phyloP scores from a whole-genome alignment of 2,797 vertebrate genomes.

The Falco berigora region DNA sequence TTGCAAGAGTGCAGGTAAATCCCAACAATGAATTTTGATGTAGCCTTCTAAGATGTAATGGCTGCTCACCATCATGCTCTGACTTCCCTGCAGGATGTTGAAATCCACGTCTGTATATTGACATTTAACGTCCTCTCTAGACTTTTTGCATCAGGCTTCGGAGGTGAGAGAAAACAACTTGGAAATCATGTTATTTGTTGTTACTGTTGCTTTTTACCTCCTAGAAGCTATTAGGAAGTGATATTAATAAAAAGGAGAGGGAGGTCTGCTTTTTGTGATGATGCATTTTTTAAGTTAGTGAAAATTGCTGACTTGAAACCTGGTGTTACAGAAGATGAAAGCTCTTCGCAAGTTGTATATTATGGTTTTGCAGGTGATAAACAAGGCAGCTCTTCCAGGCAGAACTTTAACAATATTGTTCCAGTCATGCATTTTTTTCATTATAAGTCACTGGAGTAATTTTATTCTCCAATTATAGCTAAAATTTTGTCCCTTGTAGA shows the following conservation, averaged over 20 bases:
- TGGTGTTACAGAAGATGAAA: constrained; percentile 1
- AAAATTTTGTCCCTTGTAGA: background rate
- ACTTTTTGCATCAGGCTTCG: background rate
- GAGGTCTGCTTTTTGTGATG: background rate
- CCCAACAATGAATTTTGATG: background rate
- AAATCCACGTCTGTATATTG: background rate
- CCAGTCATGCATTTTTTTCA: background rate
- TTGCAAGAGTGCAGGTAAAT: background rate
- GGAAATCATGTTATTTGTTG: background rate
- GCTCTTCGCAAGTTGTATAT: background rate
- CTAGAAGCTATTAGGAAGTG: background rate
- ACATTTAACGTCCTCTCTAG: background rate
- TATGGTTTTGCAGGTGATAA: background rate
- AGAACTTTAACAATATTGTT: background rate
- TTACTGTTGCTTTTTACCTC: background rate
- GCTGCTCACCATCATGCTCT: background rate
- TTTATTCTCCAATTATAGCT: background rate
- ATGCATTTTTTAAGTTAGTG: background rate
- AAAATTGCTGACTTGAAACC: constrained; percentile 16
- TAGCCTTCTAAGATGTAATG: background rate
- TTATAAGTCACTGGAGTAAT: background rate
- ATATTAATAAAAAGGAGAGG: background rate
- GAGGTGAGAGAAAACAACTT: background rate
- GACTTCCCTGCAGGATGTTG: background rate
- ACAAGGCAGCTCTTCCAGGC: background rate